Evolutionary conservation across 2,113 vertebrate genomes (phyloP).

Genomic region (Ammodytes dubius): DNA sequence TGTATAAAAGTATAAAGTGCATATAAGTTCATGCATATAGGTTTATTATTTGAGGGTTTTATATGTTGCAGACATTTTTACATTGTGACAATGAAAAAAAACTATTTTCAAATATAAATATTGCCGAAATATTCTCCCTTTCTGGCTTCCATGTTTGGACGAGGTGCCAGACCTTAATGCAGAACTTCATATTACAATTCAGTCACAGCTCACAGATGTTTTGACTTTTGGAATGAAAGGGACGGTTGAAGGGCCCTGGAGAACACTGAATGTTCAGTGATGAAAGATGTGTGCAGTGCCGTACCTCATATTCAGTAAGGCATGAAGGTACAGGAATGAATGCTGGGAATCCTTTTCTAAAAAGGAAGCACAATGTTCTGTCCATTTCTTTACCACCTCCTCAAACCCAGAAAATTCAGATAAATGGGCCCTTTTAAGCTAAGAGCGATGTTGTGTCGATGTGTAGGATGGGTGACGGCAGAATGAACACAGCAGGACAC

Average conservation of each 20-base stretch:
- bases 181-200: conserved; percentile 51
- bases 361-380: conserved; percentile 21
- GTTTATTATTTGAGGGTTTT: not conserved
- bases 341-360: conserved; percentile 35
- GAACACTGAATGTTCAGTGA: conserved; percentile 22
- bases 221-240: conserved; percentile 61
- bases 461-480: not conserved
- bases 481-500: not conserved
- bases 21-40: not conserved
- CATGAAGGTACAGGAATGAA: conserved; percentile 11
- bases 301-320: conserved; percentile 29
- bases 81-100: not conserved
- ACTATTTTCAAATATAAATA: not conserved
- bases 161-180: conserved; percentile 4
- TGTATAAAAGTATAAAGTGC: not conserved
- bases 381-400: conserved; percentile 29
- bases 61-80: not conserved
- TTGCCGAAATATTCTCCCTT: no score
- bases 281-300: conserved; percentile 41
- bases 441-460: conserved; percentile 15
- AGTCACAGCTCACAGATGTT: conserved; percentile 51
- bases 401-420: conserved; percentile 15
- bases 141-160: not conserved
- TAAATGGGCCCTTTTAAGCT: conserved; percentile 10
- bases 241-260: conserved; percentile 22